A percentile compares a stretch with the other conserved stretches of the same genome.
Conservation (phyloP, 1,140 invertebrate genomes). For the Pogonognathellus flavescens region DNA sequence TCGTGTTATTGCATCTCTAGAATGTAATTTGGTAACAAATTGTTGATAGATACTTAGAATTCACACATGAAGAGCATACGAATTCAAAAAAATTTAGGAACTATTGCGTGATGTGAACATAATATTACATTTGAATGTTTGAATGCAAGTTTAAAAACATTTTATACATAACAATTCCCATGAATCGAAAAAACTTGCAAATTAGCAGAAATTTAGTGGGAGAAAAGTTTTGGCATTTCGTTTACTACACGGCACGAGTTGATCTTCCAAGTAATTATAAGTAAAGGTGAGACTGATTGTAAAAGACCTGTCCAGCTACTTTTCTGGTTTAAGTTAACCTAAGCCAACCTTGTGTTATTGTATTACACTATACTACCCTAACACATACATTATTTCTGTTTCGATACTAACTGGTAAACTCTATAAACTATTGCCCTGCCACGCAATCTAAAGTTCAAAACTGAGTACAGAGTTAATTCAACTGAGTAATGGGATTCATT, state of each 20-base stretch:
- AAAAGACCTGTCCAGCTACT: conserved; percentile 29
- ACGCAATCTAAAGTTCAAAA: background rate
- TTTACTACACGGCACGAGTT: conserved; percentile 37
- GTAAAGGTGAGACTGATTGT: conserved; percentile 8
- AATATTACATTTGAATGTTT: no score
- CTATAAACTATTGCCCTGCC: background rate
- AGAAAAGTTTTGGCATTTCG: background rate
- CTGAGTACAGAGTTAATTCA: background rate
- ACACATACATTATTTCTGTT: background rate
- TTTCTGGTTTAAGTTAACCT: background rate
- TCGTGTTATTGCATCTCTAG: no score
- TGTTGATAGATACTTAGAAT: no score
- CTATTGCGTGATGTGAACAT: no score
- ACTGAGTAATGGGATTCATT: conserved; percentile 33
- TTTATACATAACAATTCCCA: background rate
- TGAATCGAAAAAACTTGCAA: background rate
- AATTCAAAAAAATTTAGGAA: no score
- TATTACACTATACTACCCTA: background rate
- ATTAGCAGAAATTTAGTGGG: background rate
- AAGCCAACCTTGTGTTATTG: background rate
- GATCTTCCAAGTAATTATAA: conserved; percentile 37
- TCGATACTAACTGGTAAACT: conserved; percentile 3
- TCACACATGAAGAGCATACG: no score
- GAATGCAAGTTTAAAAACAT: background rate
- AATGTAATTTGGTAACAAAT: no score